Percentiles rank a stretch among this genome's conserved stretches.
phyloP scores from a whole-genome alignment of 2,888 invertebrate genomes.

The Oligia strigilis region DNA sequence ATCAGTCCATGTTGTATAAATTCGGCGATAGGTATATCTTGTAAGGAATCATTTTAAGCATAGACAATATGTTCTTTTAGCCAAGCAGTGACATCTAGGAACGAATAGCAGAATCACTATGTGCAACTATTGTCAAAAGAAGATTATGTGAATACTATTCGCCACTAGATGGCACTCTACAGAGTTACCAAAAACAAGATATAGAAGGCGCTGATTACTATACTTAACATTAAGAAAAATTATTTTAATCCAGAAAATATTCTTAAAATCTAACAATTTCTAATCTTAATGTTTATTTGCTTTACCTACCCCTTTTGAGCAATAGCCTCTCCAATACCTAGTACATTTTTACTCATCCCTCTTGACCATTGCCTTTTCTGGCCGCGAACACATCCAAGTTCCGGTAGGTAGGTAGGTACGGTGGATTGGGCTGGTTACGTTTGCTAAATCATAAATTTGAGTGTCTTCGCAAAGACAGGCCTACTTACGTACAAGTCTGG shows the following conservation, averaged over 20 bases:
- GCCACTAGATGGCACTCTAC: constrained; percentile 51
- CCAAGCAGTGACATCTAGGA: constrained; percentile 64
- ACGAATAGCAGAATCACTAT: constrained; percentile 51
- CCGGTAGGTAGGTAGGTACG: neutral
- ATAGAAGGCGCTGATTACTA: constrained; percentile 9
- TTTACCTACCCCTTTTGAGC: neutral
- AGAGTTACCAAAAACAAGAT: neutral
- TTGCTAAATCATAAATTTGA: neutral
- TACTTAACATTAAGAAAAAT: neutral
- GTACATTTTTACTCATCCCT: neutral
- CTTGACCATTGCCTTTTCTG: neutral
- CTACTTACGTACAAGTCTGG: neutral
- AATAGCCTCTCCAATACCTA: neutral
- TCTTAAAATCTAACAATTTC: neutral
- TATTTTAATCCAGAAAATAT: neutral
- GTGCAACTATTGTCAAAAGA: neutral
- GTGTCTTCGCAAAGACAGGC: neutral
- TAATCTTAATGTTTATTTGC: neutral
- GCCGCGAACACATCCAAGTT: neutral
- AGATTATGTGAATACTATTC: constrained; percentile 30
- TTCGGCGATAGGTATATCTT: neutral
- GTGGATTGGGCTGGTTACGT: neutral
- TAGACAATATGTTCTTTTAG: neutral
- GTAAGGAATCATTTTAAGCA: neutral
- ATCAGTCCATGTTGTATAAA: neutral